Conservation (phyloP, 2,888 invertebrate species). For the Orthonevra nobilis region DNA sequence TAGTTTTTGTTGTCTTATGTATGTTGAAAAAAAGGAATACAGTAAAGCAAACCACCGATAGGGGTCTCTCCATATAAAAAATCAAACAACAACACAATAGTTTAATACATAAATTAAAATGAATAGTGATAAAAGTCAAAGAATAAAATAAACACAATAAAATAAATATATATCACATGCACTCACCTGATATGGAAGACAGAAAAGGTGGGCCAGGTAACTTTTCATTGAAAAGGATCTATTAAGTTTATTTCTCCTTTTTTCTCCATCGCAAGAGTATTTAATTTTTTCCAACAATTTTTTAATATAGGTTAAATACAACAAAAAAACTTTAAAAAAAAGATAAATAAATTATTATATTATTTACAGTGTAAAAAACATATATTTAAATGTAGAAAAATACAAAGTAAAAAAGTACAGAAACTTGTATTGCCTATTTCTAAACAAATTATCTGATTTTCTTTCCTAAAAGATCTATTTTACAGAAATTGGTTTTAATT, state of each 20-base stretch:
- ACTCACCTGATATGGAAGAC: no score
- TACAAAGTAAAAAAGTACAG: no score
- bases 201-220: conserved; percentile 24
- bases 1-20: conserved; percentile 10
- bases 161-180: background rate
- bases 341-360: conserved; percentile 59
- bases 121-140: no score
- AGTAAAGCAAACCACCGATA: conserved; percentile 69
- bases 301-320: conserved; percentile 50
- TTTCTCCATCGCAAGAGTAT: conserved; percentile 19
- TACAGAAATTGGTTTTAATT: no score
- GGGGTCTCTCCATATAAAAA: conserved; percentile 71
- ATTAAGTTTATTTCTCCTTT: conserved; percentile 27
- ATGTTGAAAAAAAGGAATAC: conserved; percentile 18
- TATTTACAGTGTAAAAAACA: no score
- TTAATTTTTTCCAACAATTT: conserved; percentile 21
- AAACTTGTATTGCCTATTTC: no score
- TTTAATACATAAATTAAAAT: conserved; percentile 51
- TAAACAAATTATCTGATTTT: no score
- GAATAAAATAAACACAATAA: no score
- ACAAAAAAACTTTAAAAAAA: no score
- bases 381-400: no score
- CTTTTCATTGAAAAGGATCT: conserved; percentile 46
- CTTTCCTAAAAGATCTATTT: no score
- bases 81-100: conserved; percentile 24